Base-by-base conservation (phyloP, 2,113 vertebrate genomes). In the Holacanthus passer region DNA sequence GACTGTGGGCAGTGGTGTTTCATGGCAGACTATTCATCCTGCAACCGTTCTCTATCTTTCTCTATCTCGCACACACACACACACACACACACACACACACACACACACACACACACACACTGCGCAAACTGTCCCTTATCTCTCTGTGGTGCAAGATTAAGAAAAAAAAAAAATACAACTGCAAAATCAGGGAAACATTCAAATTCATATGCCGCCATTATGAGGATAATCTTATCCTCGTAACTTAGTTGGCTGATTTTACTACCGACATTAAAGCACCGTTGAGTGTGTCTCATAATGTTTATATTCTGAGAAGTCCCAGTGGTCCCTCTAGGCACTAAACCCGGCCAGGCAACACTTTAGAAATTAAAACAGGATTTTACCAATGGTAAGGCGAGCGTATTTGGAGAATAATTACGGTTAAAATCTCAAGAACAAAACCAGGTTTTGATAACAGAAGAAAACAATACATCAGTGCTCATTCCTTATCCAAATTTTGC, bases 291-390 rank as follows among this genome's bases (percentile, higher is more conserved):
- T 91, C 82, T 86, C 87, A 85, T 92, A 87, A 89, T 80, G 83
- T 94, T 92, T 89, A 87, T 93, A 89, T 81, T 91, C 87, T 77
- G 81, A 88, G 76, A 88, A 81, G 73, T 91, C 83, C 87, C 75
- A 16, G 47, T 27, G 81, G 81, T 77, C 79, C 68, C 16, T 55
- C 56, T 70, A 16, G 5, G 45, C 76, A 47, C 55, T 79, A 79
- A 89, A 88, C 67, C 39, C 24, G 45, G 70, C 79, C 73, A 88
- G 71, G 71, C 81, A 73, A 69, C 35, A 53, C 78, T 79, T 79
- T 76, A 53, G 24, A 79, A 81, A 85, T 87, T 60, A 73, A 86
- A 88, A 27, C 19, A 3, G 67, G 60, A 72, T 81, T 85, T 47
- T 31, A 74, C 43, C 65, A 83, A 79, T 39, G 59, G n/a, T 29